phyloP scores from a whole-genome alignment of 2,113 vertebrate species.

The Hippopotamus amphibius region DNA sequence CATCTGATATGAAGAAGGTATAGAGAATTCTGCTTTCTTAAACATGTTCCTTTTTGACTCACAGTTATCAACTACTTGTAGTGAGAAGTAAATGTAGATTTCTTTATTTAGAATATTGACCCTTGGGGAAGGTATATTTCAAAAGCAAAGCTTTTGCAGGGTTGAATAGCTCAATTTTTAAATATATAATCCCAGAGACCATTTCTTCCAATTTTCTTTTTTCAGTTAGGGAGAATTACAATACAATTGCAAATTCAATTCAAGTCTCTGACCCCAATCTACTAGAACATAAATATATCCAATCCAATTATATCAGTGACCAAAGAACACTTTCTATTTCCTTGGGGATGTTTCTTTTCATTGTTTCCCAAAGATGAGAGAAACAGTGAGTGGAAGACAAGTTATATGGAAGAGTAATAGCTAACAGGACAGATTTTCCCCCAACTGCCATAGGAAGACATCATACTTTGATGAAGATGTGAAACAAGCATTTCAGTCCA shows the following conservation, averaged over 20 bases:
- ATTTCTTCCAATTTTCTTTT: conserved; percentile 27
- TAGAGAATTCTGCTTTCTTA: not conserved
- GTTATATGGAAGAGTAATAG: not conserved
- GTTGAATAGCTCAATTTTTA: not conserved
- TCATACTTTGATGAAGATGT: not conserved
- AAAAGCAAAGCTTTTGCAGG: not conserved
- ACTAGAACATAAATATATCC: conserved; percentile 45
- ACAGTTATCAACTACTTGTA: not conserved
- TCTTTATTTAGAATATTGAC: not conserved
- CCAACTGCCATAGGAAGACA: not conserved
- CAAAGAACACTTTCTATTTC: conserved; percentile 18
- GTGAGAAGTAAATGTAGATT: not conserved
- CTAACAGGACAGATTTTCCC: not conserved
- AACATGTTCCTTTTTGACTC: not conserved
- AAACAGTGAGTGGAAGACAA: not conserved
- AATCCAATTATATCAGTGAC: conserved; percentile 19
- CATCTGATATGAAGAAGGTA: not conserved
- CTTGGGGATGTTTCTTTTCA: not conserved
- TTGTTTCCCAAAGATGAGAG: not conserved
- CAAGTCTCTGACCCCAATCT: not conserved
- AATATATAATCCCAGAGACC: not conserved
- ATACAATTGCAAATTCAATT: conserved; percentile 32
- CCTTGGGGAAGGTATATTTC: not conserved
- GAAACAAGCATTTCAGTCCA: not conserved
- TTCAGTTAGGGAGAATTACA: conserved; percentile 27